phyloP scores from a whole-genome alignment of 2,797 vertebrate genomes.

The Apogon talboti region DNA sequence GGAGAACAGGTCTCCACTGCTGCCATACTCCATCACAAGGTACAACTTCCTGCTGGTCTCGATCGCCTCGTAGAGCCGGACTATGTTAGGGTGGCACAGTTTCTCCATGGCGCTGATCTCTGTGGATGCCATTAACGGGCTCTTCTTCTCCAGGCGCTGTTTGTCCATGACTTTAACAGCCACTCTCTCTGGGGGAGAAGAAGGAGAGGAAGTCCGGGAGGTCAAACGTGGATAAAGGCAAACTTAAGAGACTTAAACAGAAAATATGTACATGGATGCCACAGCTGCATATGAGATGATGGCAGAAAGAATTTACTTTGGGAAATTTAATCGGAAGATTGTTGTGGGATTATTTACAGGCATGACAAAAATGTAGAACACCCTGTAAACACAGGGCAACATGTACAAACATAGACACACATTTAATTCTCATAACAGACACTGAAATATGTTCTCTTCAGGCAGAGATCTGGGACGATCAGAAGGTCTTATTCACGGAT shows the following conservation, averaged over 20 bases:
- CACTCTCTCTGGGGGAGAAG: slow-evolving; percentile 78
- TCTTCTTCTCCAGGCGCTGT: slow-evolving; percentile 71
- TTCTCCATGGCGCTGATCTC: slow-evolving; percentile 86
- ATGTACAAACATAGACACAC: not conserved
- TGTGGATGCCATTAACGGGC: slow-evolving; percentile 55
- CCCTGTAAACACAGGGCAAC: slow-evolving; percentile 1
- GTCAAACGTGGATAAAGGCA: slow-evolving; percentile 3
- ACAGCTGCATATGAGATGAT: not conserved
- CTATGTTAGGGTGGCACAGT: slow-evolving; percentile 84
- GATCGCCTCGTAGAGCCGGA: slow-evolving; percentile 86
- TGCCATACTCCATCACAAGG: slow-evolving; percentile 86
- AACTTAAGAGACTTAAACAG: slow-evolving; percentile 30
- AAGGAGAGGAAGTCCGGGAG: not conserved
- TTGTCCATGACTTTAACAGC: slow-evolving; percentile 86
- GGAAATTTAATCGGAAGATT: slow-evolving; percentile 32
- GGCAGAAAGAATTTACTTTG: slow-evolving; percentile 10
- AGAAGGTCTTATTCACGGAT: slow-evolving; percentile 33
- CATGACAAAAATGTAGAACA: slow-evolving; percentile 33
- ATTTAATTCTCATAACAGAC: slow-evolving; percentile 19
- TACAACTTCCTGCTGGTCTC: slow-evolving; percentile 82
- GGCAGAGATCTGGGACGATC: slow-evolving; percentile 36
- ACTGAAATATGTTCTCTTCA: slow-evolving; percentile 32
- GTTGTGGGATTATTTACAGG: slow-evolving; percentile 36
- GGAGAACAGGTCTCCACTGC: slow-evolving; percentile 84
- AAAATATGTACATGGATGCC: not conserved